A percentile compares a stretch with the other conserved stretches of the same genome.
These are phyloP conservation scores for Merluccius polli DNA, from an alignment of 2,797 vertebrate genomes.

Conservation along the genomic window DNA sequence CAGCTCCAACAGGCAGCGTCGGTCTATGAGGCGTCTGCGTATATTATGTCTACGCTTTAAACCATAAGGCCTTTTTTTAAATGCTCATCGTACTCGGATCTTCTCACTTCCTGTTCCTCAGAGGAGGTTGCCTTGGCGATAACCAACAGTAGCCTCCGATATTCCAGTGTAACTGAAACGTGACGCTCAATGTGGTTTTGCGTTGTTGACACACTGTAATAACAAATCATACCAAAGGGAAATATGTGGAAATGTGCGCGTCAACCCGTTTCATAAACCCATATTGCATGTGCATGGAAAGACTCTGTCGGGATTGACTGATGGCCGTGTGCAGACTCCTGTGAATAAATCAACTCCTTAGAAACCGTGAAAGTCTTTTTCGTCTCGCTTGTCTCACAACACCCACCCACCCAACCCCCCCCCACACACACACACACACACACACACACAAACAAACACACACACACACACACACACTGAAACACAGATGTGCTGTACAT, in stretches of 20 bases:
- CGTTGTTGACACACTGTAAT: background rate
- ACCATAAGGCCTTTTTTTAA: background rate
- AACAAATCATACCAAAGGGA: no score
- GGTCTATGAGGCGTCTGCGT: no score
- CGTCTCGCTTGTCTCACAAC: slow-evolving; percentile 34
- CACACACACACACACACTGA: slow-evolving; percentile 34
- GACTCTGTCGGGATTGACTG: background rate
- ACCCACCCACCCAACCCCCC: slow-evolving; percentile 9
- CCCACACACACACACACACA: background rate
- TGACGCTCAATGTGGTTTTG: no score
- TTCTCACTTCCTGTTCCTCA: background rate
- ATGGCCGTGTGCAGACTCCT: background rate
- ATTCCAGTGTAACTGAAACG: background rate
- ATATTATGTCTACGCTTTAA: no score
- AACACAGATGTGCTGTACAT: slow-evolving; percentile 60
- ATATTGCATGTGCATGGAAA: background rate
- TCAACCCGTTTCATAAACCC: background rate
- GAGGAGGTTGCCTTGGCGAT: background rate
- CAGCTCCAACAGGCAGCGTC: no score
- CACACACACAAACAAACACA: slow-evolving; percentile 14
- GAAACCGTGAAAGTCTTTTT: background rate
- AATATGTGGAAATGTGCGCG: no score
- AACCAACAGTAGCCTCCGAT: background rate
- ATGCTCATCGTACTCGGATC: background rate
- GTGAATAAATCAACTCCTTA: background rate